A percentile compares a stretch with the other conserved stretches of the same genome.
Conservation (phyloP, 2,113 vertebrate genomes). For the Typhlomys cinereus region DNA sequence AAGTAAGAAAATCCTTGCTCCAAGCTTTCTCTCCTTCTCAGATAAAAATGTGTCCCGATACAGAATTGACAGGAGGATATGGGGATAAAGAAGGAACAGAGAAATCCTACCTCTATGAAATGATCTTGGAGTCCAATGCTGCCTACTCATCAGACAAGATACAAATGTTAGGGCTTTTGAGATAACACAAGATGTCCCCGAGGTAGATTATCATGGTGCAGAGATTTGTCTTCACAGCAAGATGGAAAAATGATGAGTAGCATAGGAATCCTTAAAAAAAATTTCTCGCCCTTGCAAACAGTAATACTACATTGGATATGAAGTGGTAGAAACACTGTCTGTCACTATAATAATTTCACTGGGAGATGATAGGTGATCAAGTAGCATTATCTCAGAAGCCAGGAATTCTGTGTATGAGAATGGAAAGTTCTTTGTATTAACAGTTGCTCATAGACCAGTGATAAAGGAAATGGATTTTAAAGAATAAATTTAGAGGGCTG, state of each 20-base stretch:
- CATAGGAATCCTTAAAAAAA: conserved; percentile 64
- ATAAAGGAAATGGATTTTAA: neutral
- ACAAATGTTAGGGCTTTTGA: conserved; percentile 51
- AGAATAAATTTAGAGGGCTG: too few species aligned
- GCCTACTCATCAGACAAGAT: conserved; percentile 34
- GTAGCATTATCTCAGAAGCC: neutral
- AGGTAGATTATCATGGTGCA: conserved; percentile 53
- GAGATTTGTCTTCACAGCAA: conserved; percentile 63
- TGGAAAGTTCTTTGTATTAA: neutral
- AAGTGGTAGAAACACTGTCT: conserved; percentile 37
- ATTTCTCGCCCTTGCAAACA: conserved; percentile 58
- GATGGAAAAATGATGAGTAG: conserved; percentile 61
- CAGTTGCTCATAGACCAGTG: neutral
- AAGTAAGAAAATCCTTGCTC: conserved; percentile 61
- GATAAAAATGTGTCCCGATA: conserved; percentile 63
- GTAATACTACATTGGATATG: conserved; percentile 51
- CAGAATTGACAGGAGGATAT: conserved; percentile 55
- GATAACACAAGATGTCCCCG: conserved; percentile 44
- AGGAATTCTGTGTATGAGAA: conserved; percentile 23
- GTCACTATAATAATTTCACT: conserved; percentile 36
- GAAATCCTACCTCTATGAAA: conserved; percentile 44
- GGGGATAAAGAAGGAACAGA: conserved; percentile 46
- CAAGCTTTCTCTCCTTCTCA: conserved; percentile 51
- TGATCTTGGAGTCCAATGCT: conserved; percentile 2
- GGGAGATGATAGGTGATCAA: conserved; percentile 35